Evolutionary conservation across 2,888 invertebrate species (phyloP), one percentile per base, ranked within the genome.

Genomic region (Meiosimyza platycephala): DNA sequence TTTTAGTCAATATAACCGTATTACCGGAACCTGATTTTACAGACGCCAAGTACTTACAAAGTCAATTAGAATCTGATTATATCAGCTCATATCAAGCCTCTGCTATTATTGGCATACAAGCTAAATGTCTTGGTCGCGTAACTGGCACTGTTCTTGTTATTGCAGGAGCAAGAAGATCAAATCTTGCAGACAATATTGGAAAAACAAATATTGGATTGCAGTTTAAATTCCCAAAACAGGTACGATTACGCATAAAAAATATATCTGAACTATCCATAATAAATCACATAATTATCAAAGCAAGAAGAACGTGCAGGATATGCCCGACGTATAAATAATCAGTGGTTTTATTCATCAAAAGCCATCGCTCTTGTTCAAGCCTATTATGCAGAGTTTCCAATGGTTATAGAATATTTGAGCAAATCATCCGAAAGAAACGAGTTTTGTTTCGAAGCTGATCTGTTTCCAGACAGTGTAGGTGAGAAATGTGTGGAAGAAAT

Each of bases 191-290:
- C 51, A 85, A 83, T 75, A 78, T 87, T 65, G 84, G 89, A 4
- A 92, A 82, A 83, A 85, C 92, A 16, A 98, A 98, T 84, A 90
- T 98, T 47, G 99, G 98, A 0, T 89, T 99, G 62, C 95, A 97
- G 85, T 89, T 99, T 28, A 98, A 98, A 87, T 95, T 94, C 82
- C 95, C 93, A 76, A 96, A 95, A 83, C 91, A 94, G 89, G 93
- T 93, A 76, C 80, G 81, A 69, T 59, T 40, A 9, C 12, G 5
- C n/a, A 54, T 11, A 16, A 54, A 54, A 54, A 54, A 54, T 71
- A 63, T 40, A 1, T 28, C 6, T n/a, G 51, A 16, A 59, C 18
- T n/a, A 33, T 0, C 15, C 9, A n/a, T 55, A 60, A 69, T 40
- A 33, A 33, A 50, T 54, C 50, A 16, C 22, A 67, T 57, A 22